Evolutionary conservation across 2,888 invertebrate genomes (phyloP).

Genomic region (Drosophila kanekoi): DNA sequence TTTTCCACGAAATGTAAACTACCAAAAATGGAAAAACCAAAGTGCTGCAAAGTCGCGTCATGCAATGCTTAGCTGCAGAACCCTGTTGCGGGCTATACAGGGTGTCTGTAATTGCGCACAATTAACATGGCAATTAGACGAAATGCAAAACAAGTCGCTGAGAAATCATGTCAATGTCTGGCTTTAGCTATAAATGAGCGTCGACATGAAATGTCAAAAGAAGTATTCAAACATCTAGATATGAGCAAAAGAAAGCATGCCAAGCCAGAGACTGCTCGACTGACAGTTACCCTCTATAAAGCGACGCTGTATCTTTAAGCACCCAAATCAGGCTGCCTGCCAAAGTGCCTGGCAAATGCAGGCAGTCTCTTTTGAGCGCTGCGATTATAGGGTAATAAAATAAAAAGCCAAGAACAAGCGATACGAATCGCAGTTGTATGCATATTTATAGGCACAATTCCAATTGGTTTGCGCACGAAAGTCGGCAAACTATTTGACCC

Average conservation of each 20-base stretch:
- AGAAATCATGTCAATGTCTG: constrained; percentile 72
- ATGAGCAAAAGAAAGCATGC: background rate
- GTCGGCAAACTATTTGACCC: constrained; percentile 71
- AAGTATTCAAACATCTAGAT: constrained; percentile 17
- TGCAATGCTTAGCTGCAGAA: constrained; percentile 42
- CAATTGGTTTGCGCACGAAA: constrained; percentile 70
- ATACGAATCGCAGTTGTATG: constrained; percentile 42
- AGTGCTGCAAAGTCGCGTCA: constrained; percentile 33
- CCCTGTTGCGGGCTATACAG: constrained; percentile 14
- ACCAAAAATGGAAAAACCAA: constrained; percentile 8
- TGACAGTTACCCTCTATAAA: constrained; percentile 5
- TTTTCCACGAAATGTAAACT: constrained; percentile 57
- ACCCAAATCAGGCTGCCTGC: background rate
- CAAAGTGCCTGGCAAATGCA: background rate
- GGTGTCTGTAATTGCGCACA: constrained; percentile 62
- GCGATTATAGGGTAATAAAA: constrained; percentile 8
- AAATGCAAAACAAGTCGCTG: constrained; percentile 51
- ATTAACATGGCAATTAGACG: constrained; percentile 69
- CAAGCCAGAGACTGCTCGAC: background rate
- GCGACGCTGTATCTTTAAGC: background rate
- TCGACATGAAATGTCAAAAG: constrained; percentile 65
- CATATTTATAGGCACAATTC: constrained; percentile 63
- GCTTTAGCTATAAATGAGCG: constrained; percentile 61
- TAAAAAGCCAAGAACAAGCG: constrained; percentile 3
- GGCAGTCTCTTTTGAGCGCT: background rate